phyloP scores from a whole-genome alignment of 2,888 invertebrate genomes.

The Dinocampus coccinellae region DNA sequence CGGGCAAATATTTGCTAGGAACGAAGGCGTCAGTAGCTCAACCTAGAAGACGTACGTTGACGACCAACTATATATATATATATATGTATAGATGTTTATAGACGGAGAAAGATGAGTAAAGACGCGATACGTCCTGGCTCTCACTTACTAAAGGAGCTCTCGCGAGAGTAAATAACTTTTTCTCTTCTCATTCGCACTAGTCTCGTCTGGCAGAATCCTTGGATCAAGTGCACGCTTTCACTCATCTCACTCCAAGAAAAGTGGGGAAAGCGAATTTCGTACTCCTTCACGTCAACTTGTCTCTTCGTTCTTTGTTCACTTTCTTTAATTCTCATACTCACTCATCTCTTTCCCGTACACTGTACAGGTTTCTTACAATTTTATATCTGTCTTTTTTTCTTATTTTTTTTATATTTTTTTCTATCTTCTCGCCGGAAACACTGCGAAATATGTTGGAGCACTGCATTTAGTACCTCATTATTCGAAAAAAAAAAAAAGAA shows the following conservation, averaged over 20 bases:
- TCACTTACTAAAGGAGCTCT: constrained; percentile 8
- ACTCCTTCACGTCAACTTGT: constrained; percentile 13
- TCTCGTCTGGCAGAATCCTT: constrained; percentile 31
- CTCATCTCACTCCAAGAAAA: background rate
- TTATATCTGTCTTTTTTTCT: background rate
- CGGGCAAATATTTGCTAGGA: constrained; percentile 53
- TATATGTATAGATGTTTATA: constrained; percentile 1
- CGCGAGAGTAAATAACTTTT: constrained; percentile 45
- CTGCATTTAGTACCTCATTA: background rate
- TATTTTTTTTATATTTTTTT: background rate
- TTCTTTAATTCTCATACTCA: background rate
- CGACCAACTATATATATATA: background rate
- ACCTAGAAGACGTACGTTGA: background rate
- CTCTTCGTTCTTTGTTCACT: background rate
- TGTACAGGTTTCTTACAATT: too few species aligned
- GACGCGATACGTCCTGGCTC: constrained; percentile 8
- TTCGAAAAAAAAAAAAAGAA: too few species aligned
- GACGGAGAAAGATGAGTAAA: background rate
- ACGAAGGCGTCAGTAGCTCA: constrained; percentile 30
- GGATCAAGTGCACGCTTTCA: constrained; percentile 18
- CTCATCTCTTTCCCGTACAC: background rate
- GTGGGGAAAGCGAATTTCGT: constrained; percentile 19
- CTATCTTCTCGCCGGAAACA: background rate
- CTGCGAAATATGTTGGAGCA: background rate
- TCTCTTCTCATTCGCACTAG: constrained; percentile 32